Evolutionary conservation across 2,888 invertebrate species (phyloP).

Genomic region (Sisyra terminalis): DNA sequence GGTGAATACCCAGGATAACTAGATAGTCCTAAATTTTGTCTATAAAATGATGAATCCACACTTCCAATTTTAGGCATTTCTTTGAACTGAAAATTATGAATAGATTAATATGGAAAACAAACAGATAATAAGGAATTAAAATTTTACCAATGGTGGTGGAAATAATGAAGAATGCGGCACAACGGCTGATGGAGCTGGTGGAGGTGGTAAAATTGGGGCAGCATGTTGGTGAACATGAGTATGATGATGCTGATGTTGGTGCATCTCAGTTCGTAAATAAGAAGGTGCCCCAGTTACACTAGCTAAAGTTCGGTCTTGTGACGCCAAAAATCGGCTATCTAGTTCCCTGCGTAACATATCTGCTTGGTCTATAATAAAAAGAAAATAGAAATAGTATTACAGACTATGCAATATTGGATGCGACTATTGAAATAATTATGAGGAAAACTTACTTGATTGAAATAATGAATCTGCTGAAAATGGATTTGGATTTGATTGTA

Average conservation of each 20-base stretch:
- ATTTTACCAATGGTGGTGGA: constrained; percentile 49
- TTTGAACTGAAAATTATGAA: constrained; percentile 45
- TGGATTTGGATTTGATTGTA: constrained; percentile 62
- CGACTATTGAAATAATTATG: constrained; percentile 10
- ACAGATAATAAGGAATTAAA: constrained; percentile 11
- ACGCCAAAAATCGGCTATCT: constrained; percentile 79
- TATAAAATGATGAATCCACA: constrained; percentile 63
- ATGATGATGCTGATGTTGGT: constrained; percentile 87
- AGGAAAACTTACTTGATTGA: constrained; percentile 67
- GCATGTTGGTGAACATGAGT: constrained; percentile 82
- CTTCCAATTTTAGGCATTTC: constrained; percentile 74
- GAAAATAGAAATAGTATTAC: too few relatives aligned
- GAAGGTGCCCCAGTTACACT: constrained; percentile 29
- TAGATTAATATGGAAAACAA: constrained; percentile 11
- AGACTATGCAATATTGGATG: too few relatives aligned
- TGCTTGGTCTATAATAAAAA: constrained; percentile 43
- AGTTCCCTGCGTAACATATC: constrained; percentile 78
- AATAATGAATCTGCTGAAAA: constrained; percentile 80
- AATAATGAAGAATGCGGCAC: constrained; percentile 29
- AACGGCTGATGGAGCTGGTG: constrained; percentile 31
- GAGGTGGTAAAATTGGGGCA: constrained; percentile 44
- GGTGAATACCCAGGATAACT: constrained; percentile 66
- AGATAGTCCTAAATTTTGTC: constrained; percentile 54
- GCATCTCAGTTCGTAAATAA: constrained; percentile 71
- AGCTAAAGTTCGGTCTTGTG: constrained; percentile 48